Evolutionary conservation across 1,140 invertebrate species (phyloP).

Genomic region (Polypedilum vanderplanki): DNA sequence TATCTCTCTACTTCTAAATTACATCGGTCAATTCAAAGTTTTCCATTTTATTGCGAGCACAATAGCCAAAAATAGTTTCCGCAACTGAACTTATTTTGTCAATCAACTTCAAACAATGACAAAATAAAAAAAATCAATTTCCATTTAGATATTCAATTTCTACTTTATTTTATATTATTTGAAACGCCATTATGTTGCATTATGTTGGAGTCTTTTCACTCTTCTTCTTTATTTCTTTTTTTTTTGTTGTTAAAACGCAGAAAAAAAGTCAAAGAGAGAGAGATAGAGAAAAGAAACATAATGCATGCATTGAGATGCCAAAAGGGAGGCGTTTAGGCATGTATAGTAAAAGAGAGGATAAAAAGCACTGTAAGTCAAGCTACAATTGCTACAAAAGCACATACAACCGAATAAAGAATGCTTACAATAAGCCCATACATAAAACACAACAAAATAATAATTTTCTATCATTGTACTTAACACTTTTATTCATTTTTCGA

Average conservation of each 20-base stretch:
- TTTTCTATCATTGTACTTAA: slow-evolving; percentile 14
- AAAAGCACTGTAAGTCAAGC: neutral
- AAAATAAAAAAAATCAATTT: neutral
- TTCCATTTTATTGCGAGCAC: neutral
- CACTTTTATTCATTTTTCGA: slow-evolving; percentile 15
- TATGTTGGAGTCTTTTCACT: slow-evolving; percentile 3
- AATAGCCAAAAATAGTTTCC: neutral
- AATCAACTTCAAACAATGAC: neutral
- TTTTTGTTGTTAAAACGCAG: no score
- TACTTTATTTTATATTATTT: slow-evolving; percentile 7
- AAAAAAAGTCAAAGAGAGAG: neutral
- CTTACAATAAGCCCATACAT: neutral
- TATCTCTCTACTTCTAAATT: neutral
- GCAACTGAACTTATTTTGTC: slow-evolving; percentile 17
- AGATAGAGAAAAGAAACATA: neutral
- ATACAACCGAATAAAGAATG: neutral
- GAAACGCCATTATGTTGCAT: slow-evolving; percentile 17
- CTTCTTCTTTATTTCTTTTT: no score
- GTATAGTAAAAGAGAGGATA: neutral
- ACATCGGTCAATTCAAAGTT: neutral
- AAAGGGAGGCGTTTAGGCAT: neutral
- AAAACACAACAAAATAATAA: slow-evolving; percentile 25
- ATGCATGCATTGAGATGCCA: slow-evolving; percentile 10
- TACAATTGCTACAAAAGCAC: neutral
- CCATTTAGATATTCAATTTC: neutral